A percentile compares a stretch with the other conserved stretches of the same genome.
phyloP scores from a whole-genome alignment of 2,888 invertebrate species.

The Cacoxenus indagator region DNA sequence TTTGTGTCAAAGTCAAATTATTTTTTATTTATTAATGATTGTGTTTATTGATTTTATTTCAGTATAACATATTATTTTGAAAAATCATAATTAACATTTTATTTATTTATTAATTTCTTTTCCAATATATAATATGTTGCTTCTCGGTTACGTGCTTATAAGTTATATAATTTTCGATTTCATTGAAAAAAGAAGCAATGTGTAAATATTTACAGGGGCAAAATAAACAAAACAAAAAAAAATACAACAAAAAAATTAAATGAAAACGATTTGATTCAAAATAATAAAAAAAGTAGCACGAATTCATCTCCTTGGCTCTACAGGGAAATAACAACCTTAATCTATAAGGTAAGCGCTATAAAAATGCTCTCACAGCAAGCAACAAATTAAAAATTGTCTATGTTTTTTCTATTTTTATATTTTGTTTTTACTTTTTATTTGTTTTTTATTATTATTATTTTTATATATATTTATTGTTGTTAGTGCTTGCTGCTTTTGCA shows the following conservation, averaged over 20 bases:
- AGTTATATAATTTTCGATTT: conserved; percentile 22
- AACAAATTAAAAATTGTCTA: background rate
- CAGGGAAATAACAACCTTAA: conserved; percentile 20
- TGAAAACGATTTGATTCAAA: too few species aligned
- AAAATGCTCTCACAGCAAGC: background rate
- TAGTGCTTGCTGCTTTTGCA: too few species aligned
- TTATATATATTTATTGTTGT: too few species aligned
- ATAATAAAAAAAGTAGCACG: background rate
- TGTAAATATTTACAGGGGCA: too few species aligned
- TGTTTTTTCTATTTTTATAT: conserved; percentile 7
- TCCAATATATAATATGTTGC: too few species aligned
- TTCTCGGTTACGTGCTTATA: too few species aligned
- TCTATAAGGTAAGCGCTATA: conserved; percentile 10
- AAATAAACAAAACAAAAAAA: conserved; percentile 4
- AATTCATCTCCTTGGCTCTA: background rate
- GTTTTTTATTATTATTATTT: background rate
- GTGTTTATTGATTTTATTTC: too few species aligned
- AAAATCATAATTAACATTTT: too few species aligned
- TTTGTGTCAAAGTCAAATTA: too few species aligned
- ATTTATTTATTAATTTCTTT: too few species aligned
- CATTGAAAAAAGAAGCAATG: conserved; percentile 14
- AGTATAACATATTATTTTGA: too few species aligned
- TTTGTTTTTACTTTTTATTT: background rate
- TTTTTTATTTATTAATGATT: too few species aligned
- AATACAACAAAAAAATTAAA: background rate